Evolutionary conservation across 2,888 invertebrate species (phyloP).

Genomic region (Oeneis ivallda): DNA sequence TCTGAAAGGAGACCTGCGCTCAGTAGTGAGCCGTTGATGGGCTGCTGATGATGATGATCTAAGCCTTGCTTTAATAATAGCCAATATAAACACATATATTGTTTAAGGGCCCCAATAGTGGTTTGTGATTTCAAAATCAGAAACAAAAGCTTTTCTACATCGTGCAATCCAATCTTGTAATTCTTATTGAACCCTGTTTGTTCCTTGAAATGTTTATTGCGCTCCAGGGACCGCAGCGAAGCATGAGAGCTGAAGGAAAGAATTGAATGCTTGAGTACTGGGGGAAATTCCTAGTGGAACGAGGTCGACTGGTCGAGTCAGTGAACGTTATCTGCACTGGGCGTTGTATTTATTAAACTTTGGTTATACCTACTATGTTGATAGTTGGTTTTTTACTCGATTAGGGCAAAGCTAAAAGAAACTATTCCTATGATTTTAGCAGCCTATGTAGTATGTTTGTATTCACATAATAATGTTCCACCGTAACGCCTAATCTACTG

Average conservation of each 20-base stretch:
- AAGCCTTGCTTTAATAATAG: no score
- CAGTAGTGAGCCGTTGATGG: no score
- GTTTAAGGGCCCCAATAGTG: no score
- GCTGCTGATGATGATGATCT: no score
- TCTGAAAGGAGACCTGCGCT: no score
- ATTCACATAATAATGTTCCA: no score
- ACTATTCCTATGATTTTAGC: no score
- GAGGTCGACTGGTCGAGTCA: constrained; percentile 22
- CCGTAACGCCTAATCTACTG: no score
- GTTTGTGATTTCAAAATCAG: constrained; percentile 1
- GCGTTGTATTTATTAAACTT: neutral
- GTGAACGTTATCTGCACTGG: neutral
- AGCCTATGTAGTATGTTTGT: no score
- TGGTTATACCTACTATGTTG: neutral
- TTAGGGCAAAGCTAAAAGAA: no score
- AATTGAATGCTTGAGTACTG: constrained; percentile 16
- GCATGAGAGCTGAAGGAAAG: constrained; percentile 22
- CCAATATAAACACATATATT: no score
- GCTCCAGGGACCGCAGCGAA: constrained; percentile 13
- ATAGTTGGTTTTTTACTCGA: no score
- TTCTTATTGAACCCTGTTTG: constrained; percentile 9
- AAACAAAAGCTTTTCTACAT: constrained; percentile 4
- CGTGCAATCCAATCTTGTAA: constrained; percentile 4
- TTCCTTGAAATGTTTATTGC: constrained; percentile 19
- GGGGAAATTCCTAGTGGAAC: constrained; percentile 17